phyloP scores from a whole-genome alignment of 2,797 vertebrate genomes.

The Phylloscopus collybita region DNA sequence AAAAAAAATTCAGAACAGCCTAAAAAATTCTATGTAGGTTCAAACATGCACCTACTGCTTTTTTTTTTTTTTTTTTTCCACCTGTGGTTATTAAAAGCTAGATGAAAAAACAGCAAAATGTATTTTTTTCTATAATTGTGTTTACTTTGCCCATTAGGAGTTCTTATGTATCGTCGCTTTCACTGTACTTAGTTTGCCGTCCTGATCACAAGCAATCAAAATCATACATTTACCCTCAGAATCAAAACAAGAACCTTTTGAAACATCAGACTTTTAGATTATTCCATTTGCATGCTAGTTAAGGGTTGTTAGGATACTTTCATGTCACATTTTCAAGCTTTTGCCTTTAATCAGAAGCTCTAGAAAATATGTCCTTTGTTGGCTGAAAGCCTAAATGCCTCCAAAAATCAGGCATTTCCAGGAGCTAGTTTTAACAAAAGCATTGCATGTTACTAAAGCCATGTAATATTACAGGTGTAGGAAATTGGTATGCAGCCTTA shows the following conservation, averaged over 20 bases:
- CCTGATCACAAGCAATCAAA: conserved; percentile 3
- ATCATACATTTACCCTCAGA: not conserved
- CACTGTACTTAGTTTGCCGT: not conserved
- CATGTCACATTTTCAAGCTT: conserved; percentile 1
- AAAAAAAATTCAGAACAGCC: not conserved
- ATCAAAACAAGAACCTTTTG: not conserved
- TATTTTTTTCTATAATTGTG: not conserved
- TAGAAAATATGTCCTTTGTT: not conserved
- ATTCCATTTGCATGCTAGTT: conserved; percentile 19
- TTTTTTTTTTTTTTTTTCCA: not conserved
- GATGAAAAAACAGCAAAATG: not conserved
- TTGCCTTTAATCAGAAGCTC: conserved; percentile 1
- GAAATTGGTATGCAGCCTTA: not conserved
- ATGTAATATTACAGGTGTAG: not conserved
- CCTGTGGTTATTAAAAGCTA: not conserved
- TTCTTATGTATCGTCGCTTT: not conserved
- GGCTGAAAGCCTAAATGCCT: not conserved
- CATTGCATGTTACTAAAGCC: not conserved
- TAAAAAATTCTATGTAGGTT: not conserved
- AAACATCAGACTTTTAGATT: conserved; percentile 39
- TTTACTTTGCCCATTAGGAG: not conserved
- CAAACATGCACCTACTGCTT: not conserved
- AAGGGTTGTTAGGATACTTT: not conserved
- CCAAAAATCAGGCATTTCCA: not conserved
- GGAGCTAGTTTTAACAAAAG: not conserved